These are phyloP conservation scores for Eustalomyia histrio DNA, from an alignment of 2,888 invertebrate genomes.

Conservation along the genomic window DNA sequence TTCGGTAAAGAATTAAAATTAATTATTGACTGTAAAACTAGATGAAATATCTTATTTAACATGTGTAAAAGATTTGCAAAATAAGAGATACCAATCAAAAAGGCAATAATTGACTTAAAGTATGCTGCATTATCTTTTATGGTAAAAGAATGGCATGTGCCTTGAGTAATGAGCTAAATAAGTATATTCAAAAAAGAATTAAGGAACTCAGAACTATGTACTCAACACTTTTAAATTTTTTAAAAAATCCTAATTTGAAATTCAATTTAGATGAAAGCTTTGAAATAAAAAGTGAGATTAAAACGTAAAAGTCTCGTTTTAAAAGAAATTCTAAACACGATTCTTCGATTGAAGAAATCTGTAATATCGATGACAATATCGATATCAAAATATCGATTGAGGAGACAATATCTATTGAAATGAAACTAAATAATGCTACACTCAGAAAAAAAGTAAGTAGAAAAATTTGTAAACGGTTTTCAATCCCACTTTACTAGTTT, in stretches of 20 bases:
- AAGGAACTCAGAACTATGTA: not conserved
- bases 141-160: not conserved
- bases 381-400: no score
- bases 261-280: not conserved
- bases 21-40: not conserved
- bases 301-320: not conserved
- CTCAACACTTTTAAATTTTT: not conserved
- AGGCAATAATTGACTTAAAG: not conserved
- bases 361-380: no score
- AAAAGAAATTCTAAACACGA: not conserved
- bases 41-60: constrained; percentile 16
- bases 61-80: constrained; percentile 15
- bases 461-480: no score
- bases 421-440: constrained; percentile 10
- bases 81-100: not conserved
- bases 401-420: not conserved
- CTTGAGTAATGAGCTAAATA: not conserved
- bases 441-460: no score
- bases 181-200: not conserved
- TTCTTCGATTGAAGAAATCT: no score
- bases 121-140: constrained; percentile 11
- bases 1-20: constrained; percentile 9
- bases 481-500: no score
- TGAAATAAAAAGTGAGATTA: not conserved
- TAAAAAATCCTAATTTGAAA: no score